Conservation (phyloP, 2,888 invertebrate species). For the Lasioglossum malachurum region DNA sequence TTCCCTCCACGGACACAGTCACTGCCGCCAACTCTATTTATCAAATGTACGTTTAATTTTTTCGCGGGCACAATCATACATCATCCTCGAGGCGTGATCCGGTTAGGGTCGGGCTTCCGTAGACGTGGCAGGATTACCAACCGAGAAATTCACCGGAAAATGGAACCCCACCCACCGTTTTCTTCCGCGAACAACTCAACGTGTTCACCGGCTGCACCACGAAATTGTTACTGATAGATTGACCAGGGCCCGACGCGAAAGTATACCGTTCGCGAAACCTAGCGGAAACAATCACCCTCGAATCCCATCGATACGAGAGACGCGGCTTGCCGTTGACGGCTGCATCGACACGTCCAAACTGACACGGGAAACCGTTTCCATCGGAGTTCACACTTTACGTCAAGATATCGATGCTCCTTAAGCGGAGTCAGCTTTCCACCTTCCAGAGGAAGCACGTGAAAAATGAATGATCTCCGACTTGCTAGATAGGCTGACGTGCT, state of each 20-base stretch:
- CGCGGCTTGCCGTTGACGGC: conserved; percentile 42
- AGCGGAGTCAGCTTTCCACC: conserved; percentile 24
- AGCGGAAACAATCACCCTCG: conserved; percentile 36
- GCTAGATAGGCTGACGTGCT: background rate
- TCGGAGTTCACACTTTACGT: conserved; percentile 53
- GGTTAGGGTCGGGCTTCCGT: conserved; percentile 71
- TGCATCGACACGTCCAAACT: conserved; percentile 51
- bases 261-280: conserved; percentile 40
- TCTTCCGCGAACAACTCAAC: conserved; percentile 55
- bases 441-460: conserved; percentile 23
- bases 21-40: conserved; percentile 81
- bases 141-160: conserved; percentile 78
- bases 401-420: conserved; percentile 52
- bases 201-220: conserved; percentile 53
- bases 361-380: conserved; percentile 52
- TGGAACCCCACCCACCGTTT: conserved; percentile 57
- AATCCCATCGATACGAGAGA: conserved; percentile 44
- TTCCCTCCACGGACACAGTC: conserved; percentile 64
- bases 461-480: background rate
- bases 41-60: conserved; percentile 84
- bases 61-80: conserved; percentile 81
- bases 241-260: conserved; percentile 55
- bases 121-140: conserved; percentile 82
- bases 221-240: conserved; percentile 75
- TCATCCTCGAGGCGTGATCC: conserved; percentile 81